Conservation (phyloP, 2,113 vertebrate species). For the Centrocercus urophasianus region DNA sequence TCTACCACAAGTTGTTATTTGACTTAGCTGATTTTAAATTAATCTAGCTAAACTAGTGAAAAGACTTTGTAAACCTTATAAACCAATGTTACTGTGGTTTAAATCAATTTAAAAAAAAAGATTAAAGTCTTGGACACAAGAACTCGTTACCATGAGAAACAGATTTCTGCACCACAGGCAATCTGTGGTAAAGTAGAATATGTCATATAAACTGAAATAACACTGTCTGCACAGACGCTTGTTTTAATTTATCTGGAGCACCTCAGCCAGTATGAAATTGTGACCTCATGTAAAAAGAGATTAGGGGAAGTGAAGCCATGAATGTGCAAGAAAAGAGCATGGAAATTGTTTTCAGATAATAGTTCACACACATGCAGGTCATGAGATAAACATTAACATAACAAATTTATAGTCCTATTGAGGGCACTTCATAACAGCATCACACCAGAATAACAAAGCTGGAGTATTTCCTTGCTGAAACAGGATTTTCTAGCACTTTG, state of each 20-base stretch:
- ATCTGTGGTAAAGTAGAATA: background rate
- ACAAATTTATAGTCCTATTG: background rate
- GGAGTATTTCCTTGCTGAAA: slow-evolving; percentile 29
- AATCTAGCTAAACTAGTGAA: slow-evolving; percentile 39
- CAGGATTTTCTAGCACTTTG: slow-evolving; percentile 18
- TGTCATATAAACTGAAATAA: slow-evolving; percentile 51
- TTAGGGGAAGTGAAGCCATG: background rate
- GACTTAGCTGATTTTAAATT: slow-evolving; percentile 43
- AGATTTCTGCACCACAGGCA: slow-evolving; percentile 46
- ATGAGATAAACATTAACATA: background rate
- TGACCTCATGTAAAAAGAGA: background rate
- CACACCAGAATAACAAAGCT: slow-evolving; percentile 26
- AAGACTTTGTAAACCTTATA: slow-evolving; percentile 38
- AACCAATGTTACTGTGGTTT: background rate
- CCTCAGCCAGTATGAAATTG: background rate
- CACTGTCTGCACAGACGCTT: background rate
- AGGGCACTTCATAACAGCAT: background rate
- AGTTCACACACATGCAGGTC: background rate
- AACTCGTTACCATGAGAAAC: slow-evolving; percentile 37
- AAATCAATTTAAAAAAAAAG: background rate
- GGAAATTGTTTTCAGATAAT: background rate
- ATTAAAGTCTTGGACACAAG: slow-evolving; percentile 38
- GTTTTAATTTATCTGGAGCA: slow-evolving; percentile 45
- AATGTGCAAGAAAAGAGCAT: background rate
- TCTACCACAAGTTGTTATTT: background rate